A percentile compares a stretch with the other conserved stretches of the same genome.
phyloP scores from a whole-genome alignment of 2,113 vertebrate species.

The Prionailurus viverrinus region DNA sequence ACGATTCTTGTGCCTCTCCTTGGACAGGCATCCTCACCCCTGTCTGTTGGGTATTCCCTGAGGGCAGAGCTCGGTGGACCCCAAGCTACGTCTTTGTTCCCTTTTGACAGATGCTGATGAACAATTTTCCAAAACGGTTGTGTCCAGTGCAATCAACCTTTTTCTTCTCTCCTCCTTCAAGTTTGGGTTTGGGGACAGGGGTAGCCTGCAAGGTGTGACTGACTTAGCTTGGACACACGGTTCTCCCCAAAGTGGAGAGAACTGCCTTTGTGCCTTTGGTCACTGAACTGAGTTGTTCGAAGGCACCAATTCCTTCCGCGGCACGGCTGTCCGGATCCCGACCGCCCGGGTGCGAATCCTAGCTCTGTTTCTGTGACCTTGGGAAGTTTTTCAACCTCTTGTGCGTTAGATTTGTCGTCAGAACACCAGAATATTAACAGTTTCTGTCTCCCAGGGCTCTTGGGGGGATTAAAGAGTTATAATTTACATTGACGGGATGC shows the following conservation, averaged over 20 bases:
- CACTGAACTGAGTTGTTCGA: background rate
- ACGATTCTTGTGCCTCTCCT: background rate
- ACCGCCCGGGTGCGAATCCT: background rate
- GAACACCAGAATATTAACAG: background rate
- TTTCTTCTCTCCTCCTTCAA: conserved; percentile 2
- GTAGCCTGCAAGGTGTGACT: background rate
- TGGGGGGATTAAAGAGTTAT: background rate
- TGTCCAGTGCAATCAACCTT: background rate
- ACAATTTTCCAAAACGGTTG: background rate
- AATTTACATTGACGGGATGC: background rate
- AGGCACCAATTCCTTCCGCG: background rate
- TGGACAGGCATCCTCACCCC: background rate
- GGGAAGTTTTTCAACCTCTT: background rate
- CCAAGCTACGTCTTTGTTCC: background rate
- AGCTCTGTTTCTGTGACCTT: background rate
- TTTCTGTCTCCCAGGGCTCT: background rate
- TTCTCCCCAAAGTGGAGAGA: background rate
- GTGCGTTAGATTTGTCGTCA: background rate
- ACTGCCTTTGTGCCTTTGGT: conserved; percentile 6
- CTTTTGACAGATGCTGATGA: background rate
- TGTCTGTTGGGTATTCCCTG: background rate
- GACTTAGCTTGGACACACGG: background rate
- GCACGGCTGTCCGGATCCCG: background rate
- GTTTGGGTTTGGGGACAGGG: background rate
- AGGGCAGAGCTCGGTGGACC: background rate